Evolutionary conservation across 1,140 invertebrate genomes (phyloP), one percentile per base, ranked within the genome.

Genomic region (Tetramorium alpestre): DNA sequence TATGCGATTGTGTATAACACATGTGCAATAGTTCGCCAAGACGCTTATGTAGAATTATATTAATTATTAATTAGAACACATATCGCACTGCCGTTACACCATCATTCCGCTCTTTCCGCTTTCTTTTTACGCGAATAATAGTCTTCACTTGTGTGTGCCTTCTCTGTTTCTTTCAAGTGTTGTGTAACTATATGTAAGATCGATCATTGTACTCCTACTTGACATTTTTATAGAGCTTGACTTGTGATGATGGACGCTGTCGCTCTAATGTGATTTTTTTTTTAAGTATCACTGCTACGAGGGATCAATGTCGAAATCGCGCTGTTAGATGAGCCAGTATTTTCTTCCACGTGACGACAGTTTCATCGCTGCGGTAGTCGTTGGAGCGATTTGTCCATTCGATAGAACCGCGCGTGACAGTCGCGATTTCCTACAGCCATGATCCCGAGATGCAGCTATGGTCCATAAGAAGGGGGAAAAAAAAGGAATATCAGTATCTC

Each of bases 241-340:
- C 33, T 54, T 10, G 22, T 16, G 47, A 44, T 16, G 47, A 28
- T 56, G 47, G 16, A 54, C n/a, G 44, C 49, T 78, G 18, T 78
- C 44, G 60, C 11, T 81, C 7, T 67, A 18, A 51, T 41, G 62
- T 67, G 28, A 69, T 69, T 69, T 51, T 70, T 70, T 77, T 54
- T 69, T 56, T 13, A 69, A 44, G 1, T 81, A 41, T 25, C 41
- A 3, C 33, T 64, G 22, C 25, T 49, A 38, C 77, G 33, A 81
- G 64, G 64, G 49, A 69, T 54, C 77, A 69, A 69, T 69, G 22
- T 80, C 33, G 47, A 54, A 54, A 81, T 38, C 49, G 58, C 6
- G 11, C 22, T 54, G 38, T 81, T 81, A 81, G 64, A 67, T 28
- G 11, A 81, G 76, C 18, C 76, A 65, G 64, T 81, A 69, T 81